Evolutionary conservation across 2,797 vertebrate species (phyloP), one percentile per base, ranked within the genome.

Genomic region (Thamnophis elegans): DNA sequence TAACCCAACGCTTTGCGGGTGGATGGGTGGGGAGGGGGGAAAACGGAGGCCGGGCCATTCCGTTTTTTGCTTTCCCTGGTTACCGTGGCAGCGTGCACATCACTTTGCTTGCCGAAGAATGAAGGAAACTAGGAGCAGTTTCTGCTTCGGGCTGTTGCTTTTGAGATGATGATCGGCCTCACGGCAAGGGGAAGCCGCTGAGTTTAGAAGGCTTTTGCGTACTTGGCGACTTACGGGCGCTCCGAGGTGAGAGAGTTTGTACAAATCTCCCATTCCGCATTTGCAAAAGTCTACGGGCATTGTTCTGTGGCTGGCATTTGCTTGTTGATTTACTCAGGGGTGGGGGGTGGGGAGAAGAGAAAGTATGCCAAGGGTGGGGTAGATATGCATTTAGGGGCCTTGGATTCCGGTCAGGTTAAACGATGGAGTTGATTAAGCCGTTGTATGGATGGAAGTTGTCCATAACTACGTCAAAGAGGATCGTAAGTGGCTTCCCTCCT

Each of bases 41-140:
- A 97, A 89, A 97, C 92, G 96, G 95, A 96, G 97, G 97, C 96
- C 96, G 95, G 93, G 32, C 96, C 96, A 95, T 97, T 97, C 93
- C 58, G 94, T 96, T 92, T 91, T 53, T 55, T 51, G 92, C 95
- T 89, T 96, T 95, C 94, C 92, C 42, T 90, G 86, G 97, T 97
- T 97, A 97, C 97, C 96, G 93, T 97, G 97, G 97, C 94, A 98
- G 97, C 97, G 16, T 96, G 96, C 95, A 92, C 96, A 96, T 94
- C 96, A 95, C 93, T 93, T 28, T 51, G 92, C 94, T 93, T 95
- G 95, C 97, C 93, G 96, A 96, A 97, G 96, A 97, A 97, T 97
- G 95, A 97, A 96, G 94, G 94, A 94, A 95, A 95, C 95, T 95
- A 96, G 92, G 96, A 96, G 95, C 95, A 95, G 93, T 96, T 62